A percentile compares a stretch with the other conserved stretches of the same genome.
These are phyloP conservation scores for Catharus ustulatus DNA, from an alignment of 2,797 vertebrate genomes.

Conservation along the genomic window DNA sequence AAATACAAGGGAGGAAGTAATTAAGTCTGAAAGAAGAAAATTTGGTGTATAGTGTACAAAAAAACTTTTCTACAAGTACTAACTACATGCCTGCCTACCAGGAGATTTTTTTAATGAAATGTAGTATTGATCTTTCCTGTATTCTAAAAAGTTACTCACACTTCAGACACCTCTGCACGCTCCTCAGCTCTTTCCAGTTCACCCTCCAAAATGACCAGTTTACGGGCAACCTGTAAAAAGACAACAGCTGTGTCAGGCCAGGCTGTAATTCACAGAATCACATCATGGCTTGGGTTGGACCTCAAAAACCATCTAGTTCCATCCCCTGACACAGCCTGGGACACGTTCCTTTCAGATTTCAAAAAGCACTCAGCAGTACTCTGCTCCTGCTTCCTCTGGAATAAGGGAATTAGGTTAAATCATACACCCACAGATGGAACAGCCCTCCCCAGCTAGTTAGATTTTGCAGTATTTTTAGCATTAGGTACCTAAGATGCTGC, in stretches of 20 bases:
- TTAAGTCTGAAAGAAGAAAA: background rate
- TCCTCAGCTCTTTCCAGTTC: constrained; percentile 96
- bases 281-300: background rate
- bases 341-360: background rate
- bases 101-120: background rate
- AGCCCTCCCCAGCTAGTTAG: background rate
- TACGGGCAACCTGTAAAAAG: constrained; percentile 88
- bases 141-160: constrained; percentile 81
- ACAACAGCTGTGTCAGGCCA: background rate
- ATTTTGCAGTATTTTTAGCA: background rate
- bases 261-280: background rate
- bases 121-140: background rate
- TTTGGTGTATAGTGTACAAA: fast-evolving
- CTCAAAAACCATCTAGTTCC: background rate
- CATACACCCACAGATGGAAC: fast-evolving
- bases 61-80: background rate
- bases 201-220: constrained; percentile 93
- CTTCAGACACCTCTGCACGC: constrained; percentile 91
- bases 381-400: fast-evolving
- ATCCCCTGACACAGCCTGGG: background rate
- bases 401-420: background rate
- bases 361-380: background rate
- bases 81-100: background rate
- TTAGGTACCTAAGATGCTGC: background rate
- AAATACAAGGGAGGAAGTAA: background rate